Evolutionary conservation across 2,888 invertebrate genomes (phyloP), one percentile per base, ranked within the genome.

Genomic region (Hoplodrina ambigua): DNA sequence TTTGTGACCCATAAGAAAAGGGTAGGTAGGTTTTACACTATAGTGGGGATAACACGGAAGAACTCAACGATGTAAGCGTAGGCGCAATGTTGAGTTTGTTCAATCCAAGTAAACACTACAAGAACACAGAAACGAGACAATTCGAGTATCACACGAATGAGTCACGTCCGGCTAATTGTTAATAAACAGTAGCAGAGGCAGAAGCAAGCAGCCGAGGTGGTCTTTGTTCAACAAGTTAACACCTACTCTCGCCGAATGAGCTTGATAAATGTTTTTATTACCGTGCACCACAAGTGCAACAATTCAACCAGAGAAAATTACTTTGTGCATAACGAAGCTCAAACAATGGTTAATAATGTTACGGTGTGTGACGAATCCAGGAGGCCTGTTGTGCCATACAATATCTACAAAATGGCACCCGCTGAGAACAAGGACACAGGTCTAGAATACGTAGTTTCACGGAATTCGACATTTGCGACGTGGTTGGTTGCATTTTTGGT

Each of bases 291-390:
- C 92, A 90, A 92, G 88, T 89, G 89, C 89, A 85, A 91, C 91
- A 88, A 88, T 88, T 85, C 83, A 85, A 89, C 94, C 94, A 92
- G 90, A 92, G 93, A 92, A 90, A 94, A 95, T 94, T 90, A 89
- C 91, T 88, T 80, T 87, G 88, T 84, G 91, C 91, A 91, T 92
- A 93, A 91, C 91, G 88, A 92, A 91, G 80, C 81, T 85, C 89
- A 91, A 93, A 94, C 95, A 95, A 95, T 94, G 88, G 90, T 85
- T 88, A 89, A 76, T 81, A 84, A 72, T 73, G 71, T 89, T 87
- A 89, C 89, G 85, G 86, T 85, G 88, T 91, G 93, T 91, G 90
- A 89, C 94, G 90, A 94, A 95, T 94, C 84, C 73, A 83, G 81
- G 80, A 87, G 88, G 86, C 85, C 87, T 53, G 19, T 41, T 72